These are phyloP conservation scores for Cottus gobio DNA, from an alignment of 2,113 vertebrate species.

Conservation along the genomic window DNA sequence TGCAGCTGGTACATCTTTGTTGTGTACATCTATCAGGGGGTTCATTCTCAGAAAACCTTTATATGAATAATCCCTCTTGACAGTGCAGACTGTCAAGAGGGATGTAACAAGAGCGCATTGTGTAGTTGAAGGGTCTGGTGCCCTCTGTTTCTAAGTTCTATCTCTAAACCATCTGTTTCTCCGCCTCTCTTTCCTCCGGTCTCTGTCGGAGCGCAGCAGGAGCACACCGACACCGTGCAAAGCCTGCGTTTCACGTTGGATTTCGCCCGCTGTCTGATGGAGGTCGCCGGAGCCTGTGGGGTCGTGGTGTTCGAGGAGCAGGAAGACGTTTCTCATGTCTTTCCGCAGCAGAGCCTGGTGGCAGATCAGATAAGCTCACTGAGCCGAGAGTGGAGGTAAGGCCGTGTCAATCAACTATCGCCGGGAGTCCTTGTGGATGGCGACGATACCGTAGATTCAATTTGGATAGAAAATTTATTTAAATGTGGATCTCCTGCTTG, in stretches of 20 bases:
- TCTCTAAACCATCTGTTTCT: background rate
- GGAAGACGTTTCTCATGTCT: constrained; percentile 63
- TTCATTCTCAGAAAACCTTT: background rate
- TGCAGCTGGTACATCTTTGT: background rate
- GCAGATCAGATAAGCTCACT: constrained; percentile 97
- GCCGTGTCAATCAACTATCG: background rate
- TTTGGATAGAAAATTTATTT: background rate
- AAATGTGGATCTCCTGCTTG: background rate
- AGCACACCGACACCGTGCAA: constrained; percentile 93
- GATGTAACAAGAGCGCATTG: background rate
- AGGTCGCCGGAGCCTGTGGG: constrained; percentile 88
- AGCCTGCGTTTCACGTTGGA: constrained; percentile 91
- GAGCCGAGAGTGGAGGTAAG: constrained; percentile 96
- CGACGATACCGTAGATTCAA: background rate
- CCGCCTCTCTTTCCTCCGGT: background rate
- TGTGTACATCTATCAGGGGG: background rate
- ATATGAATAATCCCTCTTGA: background rate
- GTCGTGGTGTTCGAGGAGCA: constrained; percentile 44
- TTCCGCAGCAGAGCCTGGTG: constrained; percentile 91
- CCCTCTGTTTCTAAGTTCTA: constrained; percentile 20
- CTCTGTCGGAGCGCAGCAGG: constrained; percentile 85
- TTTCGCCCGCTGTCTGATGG: constrained; percentile 91
- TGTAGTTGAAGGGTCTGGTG: background rate
- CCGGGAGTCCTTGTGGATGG: background rate
- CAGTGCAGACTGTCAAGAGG: background rate